Conservation (phyloP, 2,113 vertebrate genomes). For the Trematocara stigmaticum region DNA sequence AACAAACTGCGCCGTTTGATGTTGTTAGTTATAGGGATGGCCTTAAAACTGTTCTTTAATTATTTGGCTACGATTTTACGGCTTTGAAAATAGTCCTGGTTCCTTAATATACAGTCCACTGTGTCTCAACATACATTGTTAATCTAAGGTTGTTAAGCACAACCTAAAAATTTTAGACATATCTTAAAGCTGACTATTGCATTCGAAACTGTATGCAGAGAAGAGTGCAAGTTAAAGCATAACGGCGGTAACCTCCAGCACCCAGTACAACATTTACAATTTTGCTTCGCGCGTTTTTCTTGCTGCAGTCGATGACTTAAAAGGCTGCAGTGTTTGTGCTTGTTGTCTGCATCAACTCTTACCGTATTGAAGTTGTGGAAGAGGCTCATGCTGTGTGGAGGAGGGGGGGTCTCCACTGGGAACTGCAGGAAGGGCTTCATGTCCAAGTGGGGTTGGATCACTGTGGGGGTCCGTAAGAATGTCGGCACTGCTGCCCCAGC, state of each 20-base stretch:
- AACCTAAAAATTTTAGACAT: neutral
- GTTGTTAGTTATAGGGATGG: neutral
- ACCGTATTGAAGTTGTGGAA: conserved; percentile 80
- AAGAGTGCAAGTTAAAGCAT: neutral
- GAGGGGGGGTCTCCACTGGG: conserved; percentile 72
- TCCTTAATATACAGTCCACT: neutral
- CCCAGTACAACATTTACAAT: neutral
- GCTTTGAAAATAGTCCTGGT: neutral
- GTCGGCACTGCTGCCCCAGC: conserved; percentile 70
- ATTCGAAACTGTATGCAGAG: neutral
- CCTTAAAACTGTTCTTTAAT: conserved; percentile 9
- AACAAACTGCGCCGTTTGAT: conserved; percentile 46
- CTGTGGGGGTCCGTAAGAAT: conserved; percentile 74
- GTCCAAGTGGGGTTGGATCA: conserved; percentile 77
- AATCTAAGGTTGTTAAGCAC: neutral
- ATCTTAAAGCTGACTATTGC: neutral
- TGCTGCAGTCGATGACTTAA: neutral
- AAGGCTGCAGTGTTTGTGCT: neutral
- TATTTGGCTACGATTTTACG: neutral
- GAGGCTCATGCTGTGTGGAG: conserved; percentile 71
- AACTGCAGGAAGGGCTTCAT: conserved; percentile 80
- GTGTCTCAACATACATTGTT: neutral
- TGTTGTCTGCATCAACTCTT: conserved; percentile 16
- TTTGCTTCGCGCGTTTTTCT: neutral
- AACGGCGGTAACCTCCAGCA: neutral